Conservation (phyloP, 30 jellyfish, hydroid and myxozoan species). For the Aurelia aurita complex sp. Pacific region DNA sequence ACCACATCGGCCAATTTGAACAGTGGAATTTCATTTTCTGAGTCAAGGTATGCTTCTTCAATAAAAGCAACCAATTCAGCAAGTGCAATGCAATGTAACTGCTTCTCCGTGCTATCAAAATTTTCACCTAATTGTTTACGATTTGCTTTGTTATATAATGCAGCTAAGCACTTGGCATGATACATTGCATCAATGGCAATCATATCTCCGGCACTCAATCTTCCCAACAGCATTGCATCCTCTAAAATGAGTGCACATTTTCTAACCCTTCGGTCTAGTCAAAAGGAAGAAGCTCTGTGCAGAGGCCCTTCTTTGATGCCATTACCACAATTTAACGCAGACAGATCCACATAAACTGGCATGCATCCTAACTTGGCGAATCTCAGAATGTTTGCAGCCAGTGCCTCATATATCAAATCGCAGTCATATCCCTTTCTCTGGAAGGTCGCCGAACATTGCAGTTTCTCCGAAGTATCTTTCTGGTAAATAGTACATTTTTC, state of each 20-base stretch:
- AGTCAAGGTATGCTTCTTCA: not conserved
- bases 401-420: constrained; percentile 38
- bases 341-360: constrained; percentile 20
- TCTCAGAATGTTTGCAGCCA: constrained; percentile 1
- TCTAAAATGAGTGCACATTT: not conserved
- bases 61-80: constrained; percentile 8
- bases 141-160: constrained; percentile 4
- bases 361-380: constrained; percentile 42
- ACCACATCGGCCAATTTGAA: not conserved
- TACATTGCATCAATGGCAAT: constrained; percentile 11
- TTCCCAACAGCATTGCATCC: constrained; percentile 5
- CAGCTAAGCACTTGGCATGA: constrained; percentile 13
- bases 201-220: constrained; percentile 9
- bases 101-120: not conserved
- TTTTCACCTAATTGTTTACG: not conserved
- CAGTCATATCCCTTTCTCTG: constrained; percentile 14
- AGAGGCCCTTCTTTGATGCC: constrained; percentile 1
- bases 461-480: constrained; percentile 30
- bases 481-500: constrained; percentile 49
- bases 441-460: constrained; percentile 48
- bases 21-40: not conserved
- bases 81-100: not conserved
- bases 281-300: not conserved
- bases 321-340: constrained; percentile 7
- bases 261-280: not conserved